phyloP scores from a whole-genome alignment of 2,888 invertebrate genomes.

The Parthenolecanium corni region DNA sequence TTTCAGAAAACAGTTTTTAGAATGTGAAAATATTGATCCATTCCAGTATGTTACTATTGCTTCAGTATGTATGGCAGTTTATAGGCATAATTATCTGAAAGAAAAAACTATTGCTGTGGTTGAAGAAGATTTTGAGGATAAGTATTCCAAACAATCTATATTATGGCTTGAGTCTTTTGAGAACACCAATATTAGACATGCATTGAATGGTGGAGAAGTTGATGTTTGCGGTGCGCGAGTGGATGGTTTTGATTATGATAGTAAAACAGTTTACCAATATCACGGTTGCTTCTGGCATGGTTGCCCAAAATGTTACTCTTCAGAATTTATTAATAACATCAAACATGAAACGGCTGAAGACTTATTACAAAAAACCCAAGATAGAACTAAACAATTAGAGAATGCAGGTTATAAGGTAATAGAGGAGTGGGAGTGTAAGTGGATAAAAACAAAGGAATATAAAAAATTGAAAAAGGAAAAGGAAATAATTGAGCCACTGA shows the following conservation, averaged over 20 bases:
- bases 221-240: constrained; percentile 19
- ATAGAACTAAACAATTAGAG: constrained; percentile 19
- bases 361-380: constrained; percentile 28
- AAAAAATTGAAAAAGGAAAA: constrained; percentile 12
- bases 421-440: too few relatives aligned
- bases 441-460: too few relatives aligned
- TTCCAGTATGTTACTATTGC: constrained; percentile 32
- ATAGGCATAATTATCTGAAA: constrained; percentile 30
- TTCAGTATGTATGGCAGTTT: constrained; percentile 30
- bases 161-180: constrained; percentile 29
- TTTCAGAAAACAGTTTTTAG: constrained; percentile 31
- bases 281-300: constrained; percentile 20
- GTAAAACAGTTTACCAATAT: constrained; percentile 22
- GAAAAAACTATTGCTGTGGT: not conserved
- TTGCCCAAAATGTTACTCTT: too few relatives aligned
- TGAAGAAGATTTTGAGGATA: constrained; percentile 24
- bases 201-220: constrained; percentile 31
- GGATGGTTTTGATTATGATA: constrained; percentile 12
- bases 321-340: constrained; percentile 20
- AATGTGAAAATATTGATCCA: constrained; percentile 28
- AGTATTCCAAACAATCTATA: constrained; percentile 30
- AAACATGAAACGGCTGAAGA: constrained; percentile 12
- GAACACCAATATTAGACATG: constrained; percentile 31
- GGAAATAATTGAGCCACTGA: constrained; percentile 26
- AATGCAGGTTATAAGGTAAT: constrained; percentile 21